Conservation (phyloP, 2,888 invertebrate genomes). For the Conus canariensis region DNA sequence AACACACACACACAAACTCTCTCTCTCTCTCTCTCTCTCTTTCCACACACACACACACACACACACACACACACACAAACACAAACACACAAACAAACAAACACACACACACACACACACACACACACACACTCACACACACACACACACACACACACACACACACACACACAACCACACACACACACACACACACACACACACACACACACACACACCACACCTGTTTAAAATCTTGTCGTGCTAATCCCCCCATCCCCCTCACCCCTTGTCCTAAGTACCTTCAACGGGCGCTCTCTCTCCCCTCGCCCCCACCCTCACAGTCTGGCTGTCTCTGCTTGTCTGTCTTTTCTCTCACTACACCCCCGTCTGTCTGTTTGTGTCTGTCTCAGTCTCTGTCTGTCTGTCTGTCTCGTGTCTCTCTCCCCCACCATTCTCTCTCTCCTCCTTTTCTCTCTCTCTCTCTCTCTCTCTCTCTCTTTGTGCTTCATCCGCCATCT, state of each 20-base stretch:
- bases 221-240: neutral
- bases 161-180: neutral
- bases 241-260: no score
- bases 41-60: neutral
- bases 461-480: no score
- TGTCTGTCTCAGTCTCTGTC: neutral
- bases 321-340: neutral
- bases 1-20: neutral
- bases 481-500: no score
- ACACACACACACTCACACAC: neutral
- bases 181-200: neutral
- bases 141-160: conserved; percentile 8
- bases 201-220: no score
- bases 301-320: no score
- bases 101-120: neutral
- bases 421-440: no score
- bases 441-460: no score
- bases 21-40: neutral
- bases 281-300: no score
- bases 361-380: neutral
- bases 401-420: neutral
- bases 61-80: conserved; percentile 7
- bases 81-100: conserved; percentile 2
- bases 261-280: no score
- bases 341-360: neutral